These are phyloP conservation scores for Chamaea fasciata DNA, from an alignment of 2,113 vertebrate genomes.

Conservation along the genomic window DNA sequence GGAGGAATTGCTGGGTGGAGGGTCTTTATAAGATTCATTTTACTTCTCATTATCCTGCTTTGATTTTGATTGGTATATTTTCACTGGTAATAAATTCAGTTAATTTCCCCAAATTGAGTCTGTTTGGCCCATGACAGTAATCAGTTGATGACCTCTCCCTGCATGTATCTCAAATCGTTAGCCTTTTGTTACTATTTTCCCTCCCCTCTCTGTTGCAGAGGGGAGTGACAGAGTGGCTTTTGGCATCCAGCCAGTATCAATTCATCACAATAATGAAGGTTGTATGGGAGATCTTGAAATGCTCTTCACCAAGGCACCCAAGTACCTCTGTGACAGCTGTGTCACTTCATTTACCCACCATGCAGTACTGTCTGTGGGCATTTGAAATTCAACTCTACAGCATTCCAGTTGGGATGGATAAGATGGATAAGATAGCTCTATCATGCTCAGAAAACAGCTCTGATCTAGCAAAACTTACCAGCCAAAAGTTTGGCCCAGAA, in stretches of 20 bases:
- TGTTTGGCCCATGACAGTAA: background rate
- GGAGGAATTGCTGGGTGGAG: background rate
- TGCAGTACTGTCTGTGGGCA: background rate
- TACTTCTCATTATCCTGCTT: background rate
- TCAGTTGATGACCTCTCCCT: background rate
- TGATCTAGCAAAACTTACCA: background rate
- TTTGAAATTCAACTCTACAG: background rate
- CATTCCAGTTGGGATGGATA: background rate
- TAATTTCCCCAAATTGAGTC: background rate
- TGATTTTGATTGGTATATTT: background rate
- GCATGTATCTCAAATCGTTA: background rate
- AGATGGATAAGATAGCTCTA: background rate
- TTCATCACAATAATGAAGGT: background rate
- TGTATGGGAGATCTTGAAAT: background rate
- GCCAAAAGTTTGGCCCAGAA: background rate
- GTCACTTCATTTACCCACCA: background rate
- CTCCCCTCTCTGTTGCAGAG: background rate
- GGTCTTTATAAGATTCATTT: background rate
- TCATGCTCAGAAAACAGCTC: background rate
- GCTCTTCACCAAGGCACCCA: background rate
- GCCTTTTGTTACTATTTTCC: background rate
- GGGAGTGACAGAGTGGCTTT: background rate
- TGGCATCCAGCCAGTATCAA: background rate
- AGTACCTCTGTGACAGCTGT: fast-evolving
- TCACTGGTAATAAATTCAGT: background rate